Conservation (phyloP, 2,797 vertebrate genomes). For the Mormyrops attenuatus region DNA sequence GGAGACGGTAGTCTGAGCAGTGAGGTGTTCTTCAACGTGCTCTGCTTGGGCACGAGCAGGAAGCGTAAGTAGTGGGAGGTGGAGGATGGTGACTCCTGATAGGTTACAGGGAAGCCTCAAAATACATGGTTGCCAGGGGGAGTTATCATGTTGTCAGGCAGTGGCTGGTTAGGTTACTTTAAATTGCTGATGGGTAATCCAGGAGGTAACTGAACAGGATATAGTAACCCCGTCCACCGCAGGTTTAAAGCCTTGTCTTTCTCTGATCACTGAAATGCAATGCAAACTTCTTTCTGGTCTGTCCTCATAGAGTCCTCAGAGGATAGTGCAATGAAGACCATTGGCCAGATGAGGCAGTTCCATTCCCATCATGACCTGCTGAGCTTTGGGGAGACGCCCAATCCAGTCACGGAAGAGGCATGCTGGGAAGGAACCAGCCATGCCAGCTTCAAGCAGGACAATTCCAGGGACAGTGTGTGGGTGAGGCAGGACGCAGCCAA, state of each 20-base stretch:
- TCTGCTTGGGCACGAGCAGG: constrained; percentile 60
- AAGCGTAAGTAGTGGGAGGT: constrained; percentile 42
- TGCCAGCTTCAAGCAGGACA: constrained; percentile 34
- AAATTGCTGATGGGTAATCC: background rate
- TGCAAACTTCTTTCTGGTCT: background rate
- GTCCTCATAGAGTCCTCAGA: constrained; percentile 50
- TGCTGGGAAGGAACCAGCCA: constrained; percentile 39
- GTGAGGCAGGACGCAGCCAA: constrained; percentile 56
- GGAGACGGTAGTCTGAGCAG: constrained; percentile 53
- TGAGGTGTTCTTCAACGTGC: constrained; percentile 64
- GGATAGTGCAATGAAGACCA: constrained; percentile 50
- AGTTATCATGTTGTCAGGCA: background rate
- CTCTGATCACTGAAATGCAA: background rate
- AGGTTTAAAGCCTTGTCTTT: background rate
- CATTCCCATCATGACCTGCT: constrained; percentile 71
- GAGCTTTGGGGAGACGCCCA: constrained; percentile 48
- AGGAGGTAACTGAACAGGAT: background rate
- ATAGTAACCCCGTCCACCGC: background rate
- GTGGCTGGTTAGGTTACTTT: background rate
- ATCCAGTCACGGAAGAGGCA: constrained; percentile 29
- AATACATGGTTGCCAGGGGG: background rate
- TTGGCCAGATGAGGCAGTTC: constrained; percentile 64
- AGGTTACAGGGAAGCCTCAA: background rate
- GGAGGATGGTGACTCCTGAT: background rate
- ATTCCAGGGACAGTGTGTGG: constrained; percentile 54